Evolutionary conservation across 2,888 invertebrate species (phyloP).

Genomic region (Caenorhabditis angaria): DNA sequence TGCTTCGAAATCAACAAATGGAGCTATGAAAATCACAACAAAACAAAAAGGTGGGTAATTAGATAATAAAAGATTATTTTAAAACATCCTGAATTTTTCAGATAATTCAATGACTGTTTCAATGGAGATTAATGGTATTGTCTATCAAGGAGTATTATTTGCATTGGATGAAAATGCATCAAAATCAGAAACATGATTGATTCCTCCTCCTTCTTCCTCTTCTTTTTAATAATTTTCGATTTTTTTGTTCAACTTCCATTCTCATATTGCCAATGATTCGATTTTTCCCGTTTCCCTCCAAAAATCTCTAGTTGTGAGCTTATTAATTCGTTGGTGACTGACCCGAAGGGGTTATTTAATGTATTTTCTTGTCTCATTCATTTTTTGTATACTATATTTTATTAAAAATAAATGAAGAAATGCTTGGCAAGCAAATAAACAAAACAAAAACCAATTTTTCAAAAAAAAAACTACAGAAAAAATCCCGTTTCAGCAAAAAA

Average conservation of each 20-base stretch:
- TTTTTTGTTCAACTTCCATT: constrained; percentile 2
- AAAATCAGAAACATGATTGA: constrained; percentile 9
- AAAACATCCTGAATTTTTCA: constrained; percentile 12
- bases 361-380: background rate
- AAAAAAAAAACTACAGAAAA: constrained; percentile 9
- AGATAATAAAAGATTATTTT: background rate
- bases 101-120: constrained; percentile 84
- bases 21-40: constrained; percentile 24
- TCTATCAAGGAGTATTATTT: constrained; percentile 79
- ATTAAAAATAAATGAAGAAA: constrained; percentile 30
- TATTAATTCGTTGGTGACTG: constrained; percentile 37
- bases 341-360: constrained; percentile 3
- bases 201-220: background rate
- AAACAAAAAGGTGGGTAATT: constrained; percentile 20
- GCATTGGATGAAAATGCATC: constrained; percentile 19
- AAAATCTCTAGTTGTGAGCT: constrained; percentile 52
- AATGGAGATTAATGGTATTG: constrained; percentile 93
- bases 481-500: background rate
- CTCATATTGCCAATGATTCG: constrained; percentile 5
- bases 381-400: constrained; percentile 13
- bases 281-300: constrained; percentile 12
- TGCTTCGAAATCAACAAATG: constrained; percentile 5
- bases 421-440: constrained; percentile 41
- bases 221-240: background rate
- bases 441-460: too few relatives aligned